These are phyloP conservation scores for Apamea epomidion DNA, from an alignment of 2,888 invertebrate genomes.

Conservation along the genomic window DNA sequence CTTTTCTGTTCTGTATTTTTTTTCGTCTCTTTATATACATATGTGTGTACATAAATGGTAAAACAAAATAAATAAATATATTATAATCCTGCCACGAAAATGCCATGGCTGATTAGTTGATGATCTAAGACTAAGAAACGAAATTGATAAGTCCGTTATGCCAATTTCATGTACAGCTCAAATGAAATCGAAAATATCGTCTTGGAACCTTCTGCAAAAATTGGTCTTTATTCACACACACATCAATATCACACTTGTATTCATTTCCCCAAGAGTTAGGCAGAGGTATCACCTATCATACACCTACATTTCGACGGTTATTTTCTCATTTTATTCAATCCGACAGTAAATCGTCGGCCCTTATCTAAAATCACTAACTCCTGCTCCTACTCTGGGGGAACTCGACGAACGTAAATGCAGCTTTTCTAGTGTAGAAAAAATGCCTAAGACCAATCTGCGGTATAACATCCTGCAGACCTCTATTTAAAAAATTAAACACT, in stretches of 20 bases:
- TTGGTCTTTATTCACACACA: not conserved
- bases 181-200: not conserved
- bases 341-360: not conserved
- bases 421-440: no score
- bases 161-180: not conserved
- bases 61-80: no score
- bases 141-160: not conserved
- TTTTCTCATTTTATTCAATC: not conserved
- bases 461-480: no score
- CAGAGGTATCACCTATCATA: not conserved
- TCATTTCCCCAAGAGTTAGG: not conserved
- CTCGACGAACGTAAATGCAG: no score
- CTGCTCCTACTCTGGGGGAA: no score
- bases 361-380: slow-evolving; percentile 9
- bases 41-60: no score
- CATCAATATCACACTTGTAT: not conserved
- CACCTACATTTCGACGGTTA: no score
- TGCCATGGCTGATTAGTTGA: not conserved
- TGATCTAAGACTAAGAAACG: not conserved
- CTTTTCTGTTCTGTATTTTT: no score
- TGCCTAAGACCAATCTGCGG: no score
- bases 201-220: not conserved
- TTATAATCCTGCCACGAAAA: not conserved
- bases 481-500: no score
- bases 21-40: no score